Conservation (phyloP, 2,113 vertebrate genomes). For the Silurus meridionalis region DNA sequence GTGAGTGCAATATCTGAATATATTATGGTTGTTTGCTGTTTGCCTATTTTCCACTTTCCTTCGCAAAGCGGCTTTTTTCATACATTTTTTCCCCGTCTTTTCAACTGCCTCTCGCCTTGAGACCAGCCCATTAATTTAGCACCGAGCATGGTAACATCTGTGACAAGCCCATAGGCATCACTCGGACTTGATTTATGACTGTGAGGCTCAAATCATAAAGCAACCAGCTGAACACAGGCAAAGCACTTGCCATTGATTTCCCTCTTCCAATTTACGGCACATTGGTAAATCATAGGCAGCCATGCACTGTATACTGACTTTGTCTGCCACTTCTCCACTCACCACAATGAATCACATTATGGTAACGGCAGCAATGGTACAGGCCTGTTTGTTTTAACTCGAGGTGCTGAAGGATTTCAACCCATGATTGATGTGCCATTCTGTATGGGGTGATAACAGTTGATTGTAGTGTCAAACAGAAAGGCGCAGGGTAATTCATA, state of each 20-base stretch:
- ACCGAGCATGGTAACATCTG: slow-evolving; percentile 54
- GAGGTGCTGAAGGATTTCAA: slow-evolving; percentile 32
- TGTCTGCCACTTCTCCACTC: slow-evolving; percentile 31
- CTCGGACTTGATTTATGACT: slow-evolving; percentile 59
- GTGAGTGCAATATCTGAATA: slow-evolving; percentile 23
- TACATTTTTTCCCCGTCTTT: slow-evolving; percentile 20
- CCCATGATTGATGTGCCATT: slow-evolving; percentile 43
- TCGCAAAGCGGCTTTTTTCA: slow-evolving; percentile 10
- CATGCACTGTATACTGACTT: slow-evolving; percentile 45
- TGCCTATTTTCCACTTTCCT: slow-evolving; percentile 6
- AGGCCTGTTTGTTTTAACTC: slow-evolving; percentile 51
- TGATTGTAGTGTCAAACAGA: slow-evolving; percentile 51
- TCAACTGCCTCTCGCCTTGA: slow-evolving; percentile 45
- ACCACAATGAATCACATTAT: slow-evolving; percentile 49
- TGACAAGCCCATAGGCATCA: slow-evolving; percentile 54
- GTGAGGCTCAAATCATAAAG: slow-evolving; percentile 53
- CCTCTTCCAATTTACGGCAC: slow-evolving; percentile 49
- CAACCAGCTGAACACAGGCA: slow-evolving; percentile 50
- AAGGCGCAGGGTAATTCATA: slow-evolving; percentile 45
- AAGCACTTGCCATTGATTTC: slow-evolving; percentile 46
- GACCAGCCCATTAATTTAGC: slow-evolving; percentile 57
- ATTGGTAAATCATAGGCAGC: slow-evolving; percentile 52
- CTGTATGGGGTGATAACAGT: slow-evolving; percentile 49
- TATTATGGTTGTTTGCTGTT: slow-evolving; percentile 29
- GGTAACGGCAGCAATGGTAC: slow-evolving; percentile 29